Evolutionary conservation across 2,888 invertebrate genomes (phyloP).

Genomic region (Calliopum simillimum): DNA sequence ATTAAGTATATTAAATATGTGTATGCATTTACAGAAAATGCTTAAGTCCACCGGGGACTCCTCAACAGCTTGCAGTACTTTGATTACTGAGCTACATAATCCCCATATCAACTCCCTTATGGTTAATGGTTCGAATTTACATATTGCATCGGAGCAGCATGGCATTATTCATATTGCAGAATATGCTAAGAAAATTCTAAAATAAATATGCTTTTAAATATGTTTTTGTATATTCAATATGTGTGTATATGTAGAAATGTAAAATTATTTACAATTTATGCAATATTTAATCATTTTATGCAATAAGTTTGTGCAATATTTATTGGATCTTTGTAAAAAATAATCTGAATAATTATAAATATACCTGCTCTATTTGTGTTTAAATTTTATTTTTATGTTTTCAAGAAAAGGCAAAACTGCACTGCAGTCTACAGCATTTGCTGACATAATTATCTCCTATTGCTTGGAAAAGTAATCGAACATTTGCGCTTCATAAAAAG

Average conservation of each 20-base stretch:
- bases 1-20: background rate
- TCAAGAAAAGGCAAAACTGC: no score
- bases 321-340: no score
- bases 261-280: no score
- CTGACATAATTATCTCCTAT: no score
- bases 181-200: slow-evolving; percentile 49
- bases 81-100: slow-evolving; percentile 72
- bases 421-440: no score
- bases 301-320: no score
- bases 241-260: background rate
- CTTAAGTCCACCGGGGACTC: slow-evolving; percentile 69
- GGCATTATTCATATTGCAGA: slow-evolving; percentile 62
- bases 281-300: no score
- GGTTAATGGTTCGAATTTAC: slow-evolving; percentile 69
- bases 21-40: slow-evolving; percentile 60
- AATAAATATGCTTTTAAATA: background rate
- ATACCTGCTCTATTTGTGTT: no score
- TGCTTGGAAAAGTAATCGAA: no score
- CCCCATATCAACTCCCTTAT: slow-evolving; percentile 69
- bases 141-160: slow-evolving; percentile 66
- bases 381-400: no score
- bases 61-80: slow-evolving; percentile 72
- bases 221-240: background rate
- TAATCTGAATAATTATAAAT: no score
- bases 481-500: no score